Evolutionary conservation across 2,888 invertebrate species (phyloP), one percentile per base, ranked within the genome.

Genomic region (Andrena flavipes): DNA sequence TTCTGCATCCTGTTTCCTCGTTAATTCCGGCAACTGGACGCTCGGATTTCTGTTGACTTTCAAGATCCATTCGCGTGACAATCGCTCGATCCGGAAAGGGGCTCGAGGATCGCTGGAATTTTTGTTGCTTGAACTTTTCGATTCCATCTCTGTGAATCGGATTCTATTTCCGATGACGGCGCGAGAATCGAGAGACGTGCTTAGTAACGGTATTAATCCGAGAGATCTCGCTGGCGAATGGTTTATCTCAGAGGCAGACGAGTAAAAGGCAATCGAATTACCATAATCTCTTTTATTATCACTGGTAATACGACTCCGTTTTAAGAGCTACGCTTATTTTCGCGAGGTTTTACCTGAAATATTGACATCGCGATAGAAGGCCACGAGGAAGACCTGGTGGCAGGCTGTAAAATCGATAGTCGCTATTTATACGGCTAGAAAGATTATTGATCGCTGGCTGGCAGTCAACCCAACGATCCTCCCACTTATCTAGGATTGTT

Each of bases 361-460:
- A 81, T 79, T 73, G 73, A 80, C 80, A 35, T 23, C 63, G 4
- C 0, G 68, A 30, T 51, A 51, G 73, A 10, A 26, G 23, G 63
- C 33, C 16, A 35, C 10, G 75, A 64, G 69, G 73, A 64, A 60
- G n/a, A 30, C 10, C 68, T 30, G 35, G 26, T 49, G 49, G 67
- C 68, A 60, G 67, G 62, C 60, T 71, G 16, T 62, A 71, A 75
- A 84, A 86, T 86, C 86, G 68, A 86, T 86, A 86, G 49, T 7
- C 48, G 77, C 80, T 84, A 86, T 84, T 86, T 86, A 84, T 86
- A 86, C 70, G 56, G 26, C 10, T 60, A 59, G 84, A 64, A 86
- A 84, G 86, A 86, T 86, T 86, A 86, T 86, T 76, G 86, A 86
- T 86, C 86, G 75, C 23, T n/a, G 54, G 49, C 42, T 60, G 73